phyloP scores from a whole-genome alignment of 1,140 invertebrate species.

The Phenacoccus solenopsis region DNA sequence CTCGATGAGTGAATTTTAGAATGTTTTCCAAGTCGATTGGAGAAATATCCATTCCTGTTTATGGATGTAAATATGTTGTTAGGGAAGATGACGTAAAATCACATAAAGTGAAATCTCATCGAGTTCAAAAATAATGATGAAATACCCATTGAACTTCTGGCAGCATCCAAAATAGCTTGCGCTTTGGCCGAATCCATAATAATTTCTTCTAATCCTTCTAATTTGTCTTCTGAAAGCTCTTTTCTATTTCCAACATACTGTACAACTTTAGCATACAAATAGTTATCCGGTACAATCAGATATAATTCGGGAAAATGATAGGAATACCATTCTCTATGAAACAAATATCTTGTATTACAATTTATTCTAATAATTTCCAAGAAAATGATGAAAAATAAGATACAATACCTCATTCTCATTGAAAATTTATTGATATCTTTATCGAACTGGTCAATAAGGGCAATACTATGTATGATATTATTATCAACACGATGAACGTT shows the following conservation, averaged over 20 bases:
- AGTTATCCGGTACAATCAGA: slow-evolving; percentile 93
- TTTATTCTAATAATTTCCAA: too few species aligned
- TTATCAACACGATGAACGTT: slow-evolving; percentile 97
- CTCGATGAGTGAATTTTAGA: slow-evolving; percentile 77
- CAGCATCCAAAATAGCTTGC: slow-evolving; percentile 80
- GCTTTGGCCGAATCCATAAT: slow-evolving; percentile 85
- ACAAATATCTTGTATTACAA: too few species aligned
- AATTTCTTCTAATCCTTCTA: slow-evolving; percentile 74
- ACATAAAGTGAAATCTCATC: background rate
- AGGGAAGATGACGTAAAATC: background rate
- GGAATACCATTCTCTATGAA: slow-evolving; percentile 70
- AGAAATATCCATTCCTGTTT: slow-evolving; percentile 36
- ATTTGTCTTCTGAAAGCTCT: slow-evolving; percentile 61
- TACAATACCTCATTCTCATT: slow-evolving; percentile 51
- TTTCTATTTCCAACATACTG: slow-evolving; percentile 85
- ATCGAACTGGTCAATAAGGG: slow-evolving; percentile 91
- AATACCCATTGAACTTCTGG: slow-evolving; percentile 90
- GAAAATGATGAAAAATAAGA: background rate
- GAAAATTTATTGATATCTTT: slow-evolving; percentile 99
- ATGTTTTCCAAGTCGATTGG: slow-evolving; percentile 92
- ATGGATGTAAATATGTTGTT: background rate
- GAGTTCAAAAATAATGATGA: too few species aligned
- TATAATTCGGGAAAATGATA: slow-evolving; percentile 98
- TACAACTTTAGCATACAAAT: slow-evolving; percentile 73
- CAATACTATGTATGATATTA: slow-evolving; percentile 99